These are phyloP conservation scores for Ophonus ardosiacus DNA, from an alignment of 2,888 invertebrate species.

Conservation along the genomic window DNA sequence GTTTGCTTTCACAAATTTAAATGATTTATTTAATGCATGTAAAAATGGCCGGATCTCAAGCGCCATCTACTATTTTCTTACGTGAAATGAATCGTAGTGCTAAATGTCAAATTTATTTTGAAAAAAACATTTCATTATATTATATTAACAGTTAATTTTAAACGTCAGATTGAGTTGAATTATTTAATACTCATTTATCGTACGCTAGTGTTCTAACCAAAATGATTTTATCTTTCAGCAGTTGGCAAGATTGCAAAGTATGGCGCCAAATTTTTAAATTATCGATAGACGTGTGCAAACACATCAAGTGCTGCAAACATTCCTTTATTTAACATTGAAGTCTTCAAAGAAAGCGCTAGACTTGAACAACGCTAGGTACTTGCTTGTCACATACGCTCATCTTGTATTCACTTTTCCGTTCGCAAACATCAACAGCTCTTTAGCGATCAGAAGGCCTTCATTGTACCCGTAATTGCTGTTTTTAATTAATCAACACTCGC, in stretches of 20 bases:
- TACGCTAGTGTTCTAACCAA: background rate
- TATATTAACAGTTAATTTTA: too few species aligned
- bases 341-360: background rate
- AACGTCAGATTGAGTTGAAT: too few species aligned
- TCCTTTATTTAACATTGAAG: background rate
- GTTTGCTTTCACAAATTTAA: too few species aligned
- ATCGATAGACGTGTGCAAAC: background rate
- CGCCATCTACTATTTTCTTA: too few species aligned
- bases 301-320: slow-evolving; percentile 10
- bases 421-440: slow-evolving; percentile 31
- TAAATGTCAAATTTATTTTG: too few species aligned
- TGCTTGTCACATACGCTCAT: slow-evolving; percentile 22
- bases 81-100: too few species aligned
- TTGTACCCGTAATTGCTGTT: slow-evolving; percentile 37
- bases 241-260: background rate
- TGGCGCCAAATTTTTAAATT: background rate
- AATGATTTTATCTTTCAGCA: background rate
- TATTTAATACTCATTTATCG: too few species aligned
- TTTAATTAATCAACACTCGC: slow-evolving; percentile 37
- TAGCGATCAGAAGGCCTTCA: slow-evolving; percentile 42
- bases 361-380: background rate
- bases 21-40: too few species aligned
- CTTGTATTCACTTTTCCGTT: slow-evolving; percentile 15
- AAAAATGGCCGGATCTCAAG: too few species aligned
- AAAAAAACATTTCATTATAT: too few species aligned